phyloP scores from a whole-genome alignment of 2,113 vertebrate species.

The Ictalurus furcatus region DNA sequence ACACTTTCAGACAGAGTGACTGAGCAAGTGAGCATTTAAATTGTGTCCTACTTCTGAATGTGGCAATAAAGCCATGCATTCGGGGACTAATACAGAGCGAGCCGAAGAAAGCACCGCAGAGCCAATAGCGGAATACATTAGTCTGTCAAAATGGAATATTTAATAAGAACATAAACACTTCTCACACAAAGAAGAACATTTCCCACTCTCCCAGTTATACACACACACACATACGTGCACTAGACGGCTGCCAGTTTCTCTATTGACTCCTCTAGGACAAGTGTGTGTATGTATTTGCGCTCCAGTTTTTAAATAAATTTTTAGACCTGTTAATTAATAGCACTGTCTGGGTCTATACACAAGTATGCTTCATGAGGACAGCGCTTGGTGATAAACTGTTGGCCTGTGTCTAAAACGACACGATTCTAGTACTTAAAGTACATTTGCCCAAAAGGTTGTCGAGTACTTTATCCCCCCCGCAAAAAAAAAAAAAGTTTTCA shows the following conservation, averaged over 20 bases:
- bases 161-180: conserved; percentile 38
- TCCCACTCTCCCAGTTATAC: neutral
- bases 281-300: neutral
- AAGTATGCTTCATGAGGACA: neutral
- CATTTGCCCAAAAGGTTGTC: neutral
- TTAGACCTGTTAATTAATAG: conserved; percentile 3
- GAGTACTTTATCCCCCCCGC: neutral
- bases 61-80: conserved; percentile 31
- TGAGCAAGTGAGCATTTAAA: conserved; percentile 33
- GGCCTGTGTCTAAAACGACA: neutral
- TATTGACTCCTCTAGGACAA: neutral
- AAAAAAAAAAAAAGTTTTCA: neutral
- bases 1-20: neutral
- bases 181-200: conserved; percentile 19
- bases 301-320: neutral
- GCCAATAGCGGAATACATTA: conserved; percentile 46
- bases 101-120: neutral
- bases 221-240: neutral
- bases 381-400: neutral
- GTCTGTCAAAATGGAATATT: conserved; percentile 46
- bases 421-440: neutral
- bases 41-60: conserved; percentile 36
- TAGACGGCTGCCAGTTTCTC: neutral
- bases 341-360: neutral
- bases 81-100: conserved; percentile 29